Evolutionary conservation across 2,888 invertebrate species (phyloP), one percentile per base, ranked within the genome.

Genomic region (Drosophila setosimentum): DNA sequence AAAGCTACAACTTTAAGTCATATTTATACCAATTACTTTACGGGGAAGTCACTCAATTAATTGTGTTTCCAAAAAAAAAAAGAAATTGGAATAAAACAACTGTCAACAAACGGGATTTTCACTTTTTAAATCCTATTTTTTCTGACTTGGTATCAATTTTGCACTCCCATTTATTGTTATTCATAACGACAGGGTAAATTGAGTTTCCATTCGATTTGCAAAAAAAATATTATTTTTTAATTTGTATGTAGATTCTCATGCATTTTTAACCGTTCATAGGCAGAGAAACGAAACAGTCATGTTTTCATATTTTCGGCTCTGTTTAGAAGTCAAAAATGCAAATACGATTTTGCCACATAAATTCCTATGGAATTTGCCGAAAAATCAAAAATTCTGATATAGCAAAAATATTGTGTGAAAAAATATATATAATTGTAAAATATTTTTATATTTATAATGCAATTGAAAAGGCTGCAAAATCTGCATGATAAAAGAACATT

Each of bases 371-470:
- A 70, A 62, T 51, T 67, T 49, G 32, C 51, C 67, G 80, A 13
- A 51, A 68, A 73, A 64, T 54, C 59, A 63, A 83, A 68, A 87
- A 68, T 54, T 68, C 45, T 54, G 49, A 73, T 72, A 68, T 72
- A 74, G 48, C 68, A 27, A 21, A 55, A 57, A 53, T 30, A 40
- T 8, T 5, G 5, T 3, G 16, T 13, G 13, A n/a, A 40, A 50
- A 40, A n/a, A 33, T 18, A 45, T 16, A 21, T 45, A 45, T 70
- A 70, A 51, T 30, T 45, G 45, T 45, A 53, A 53, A 70, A 70
- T 68, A 58, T 45, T 30, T 69, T 68, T 55, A 40, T 49, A 7
- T 40, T 3, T n/a, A 30, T 35, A 35, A 29, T 50, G 4, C 33
- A 67, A 54, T 54, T 50, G 8, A 16, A 42, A 69, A 30, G 2